Evolutionary conservation across 2,797 vertebrate genomes (phyloP).

Genomic region (Anguilla pacifica): DNA sequence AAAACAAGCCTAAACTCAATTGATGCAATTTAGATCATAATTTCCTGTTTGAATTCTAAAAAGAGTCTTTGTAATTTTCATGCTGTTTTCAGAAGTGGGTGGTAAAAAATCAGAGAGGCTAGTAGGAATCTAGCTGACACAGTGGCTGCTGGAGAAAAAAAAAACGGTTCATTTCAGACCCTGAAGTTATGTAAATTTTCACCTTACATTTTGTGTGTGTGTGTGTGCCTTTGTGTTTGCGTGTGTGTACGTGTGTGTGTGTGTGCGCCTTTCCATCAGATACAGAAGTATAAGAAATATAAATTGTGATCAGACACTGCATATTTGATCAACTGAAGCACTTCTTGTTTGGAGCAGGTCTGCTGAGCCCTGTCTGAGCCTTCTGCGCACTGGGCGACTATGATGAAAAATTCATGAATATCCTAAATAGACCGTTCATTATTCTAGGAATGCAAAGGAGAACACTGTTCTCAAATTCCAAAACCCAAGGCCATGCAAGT

Average conservation of each 20-base stretch:
- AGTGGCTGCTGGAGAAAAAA: too few species aligned
- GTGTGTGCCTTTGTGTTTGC: neutral
- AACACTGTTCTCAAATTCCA: neutral
- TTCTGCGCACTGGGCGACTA: neutral
- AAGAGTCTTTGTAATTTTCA: too few species aligned
- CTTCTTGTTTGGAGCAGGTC: neutral
- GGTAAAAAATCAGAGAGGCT: too few species aligned
- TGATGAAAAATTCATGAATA: constrained; percentile 11
- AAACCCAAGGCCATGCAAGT: neutral
- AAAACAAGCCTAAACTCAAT: too few species aligned
- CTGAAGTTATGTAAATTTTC: too few species aligned
- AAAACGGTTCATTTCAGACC: too few species aligned
- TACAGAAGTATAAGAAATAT: neutral
- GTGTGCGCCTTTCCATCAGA: neutral
- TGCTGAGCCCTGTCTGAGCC: neutral
- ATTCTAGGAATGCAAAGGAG: neutral
- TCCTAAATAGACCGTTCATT: neutral
- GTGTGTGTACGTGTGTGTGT: neutral
- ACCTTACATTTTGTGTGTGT: neutral
- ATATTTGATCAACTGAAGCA: constrained; percentile 8
- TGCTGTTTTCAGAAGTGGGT: too few species aligned
- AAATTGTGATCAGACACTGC: neutral
- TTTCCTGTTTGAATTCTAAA: too few species aligned
- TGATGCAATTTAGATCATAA: too few species aligned
- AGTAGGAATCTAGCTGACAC: too few species aligned